Conservation (phyloP, 2,888 invertebrate species). For the Philhelius pedissequus region DNA sequence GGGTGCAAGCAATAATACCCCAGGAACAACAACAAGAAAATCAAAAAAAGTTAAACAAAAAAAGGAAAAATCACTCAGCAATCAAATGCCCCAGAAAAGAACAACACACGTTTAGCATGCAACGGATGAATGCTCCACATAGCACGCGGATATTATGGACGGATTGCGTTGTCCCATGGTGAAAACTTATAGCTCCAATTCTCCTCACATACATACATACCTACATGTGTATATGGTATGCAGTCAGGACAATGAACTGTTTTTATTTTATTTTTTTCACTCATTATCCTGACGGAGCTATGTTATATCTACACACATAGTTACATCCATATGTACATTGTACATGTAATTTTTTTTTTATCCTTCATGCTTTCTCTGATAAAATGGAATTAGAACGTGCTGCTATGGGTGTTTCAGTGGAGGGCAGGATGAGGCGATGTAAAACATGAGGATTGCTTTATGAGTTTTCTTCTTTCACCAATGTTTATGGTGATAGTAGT, state of each 20-base stretch:
- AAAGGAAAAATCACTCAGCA: constrained; percentile 54
- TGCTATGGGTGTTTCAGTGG: constrained; percentile 23
- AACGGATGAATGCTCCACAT: constrained; percentile 62
- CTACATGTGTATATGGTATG: too few relatives aligned
- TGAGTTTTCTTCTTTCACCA: constrained; percentile 15
- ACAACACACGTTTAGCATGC: constrained; percentile 65
- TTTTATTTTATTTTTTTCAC: constrained; percentile 25
- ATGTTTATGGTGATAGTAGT: constrained; percentile 8
- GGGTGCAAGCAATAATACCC: constrained; percentile 33
- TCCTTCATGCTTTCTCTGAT: constrained; percentile 18
- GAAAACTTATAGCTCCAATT: constrained; percentile 30
- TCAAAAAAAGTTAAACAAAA: constrained; percentile 1
- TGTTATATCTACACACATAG: constrained; percentile 5
- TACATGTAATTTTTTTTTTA: constrained; percentile 3
- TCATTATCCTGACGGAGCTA: constrained; percentile 56
- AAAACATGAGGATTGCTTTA: constrained; percentile 6
- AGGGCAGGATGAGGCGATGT: neutral
- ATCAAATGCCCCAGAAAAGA: constrained; percentile 66
- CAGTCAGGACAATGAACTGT: constrained; percentile 60
- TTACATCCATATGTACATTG: neutral
- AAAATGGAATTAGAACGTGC: constrained; percentile 52
- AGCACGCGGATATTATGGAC: constrained; percentile 48
- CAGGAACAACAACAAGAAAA: constrained; percentile 10
- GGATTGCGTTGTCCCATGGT: constrained; percentile 43
- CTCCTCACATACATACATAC: constrained; percentile 11